These are phyloP conservation scores for Plectrocnemia conspersa DNA, from an alignment of 1,140 invertebrate species.

Conservation along the genomic window DNA sequence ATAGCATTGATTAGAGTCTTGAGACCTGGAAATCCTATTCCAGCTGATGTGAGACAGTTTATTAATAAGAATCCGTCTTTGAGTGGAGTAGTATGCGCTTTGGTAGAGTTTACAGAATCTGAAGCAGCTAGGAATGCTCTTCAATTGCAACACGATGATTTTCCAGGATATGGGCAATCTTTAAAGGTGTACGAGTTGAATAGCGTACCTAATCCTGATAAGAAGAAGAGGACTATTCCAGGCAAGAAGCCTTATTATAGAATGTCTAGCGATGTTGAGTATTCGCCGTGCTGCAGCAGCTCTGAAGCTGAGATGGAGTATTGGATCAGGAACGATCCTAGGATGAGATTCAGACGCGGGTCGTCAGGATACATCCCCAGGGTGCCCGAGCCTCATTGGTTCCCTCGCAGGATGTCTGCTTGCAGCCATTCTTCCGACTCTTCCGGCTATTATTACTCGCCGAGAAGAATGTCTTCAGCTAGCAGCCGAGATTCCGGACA, in stretches of 20 bases:
- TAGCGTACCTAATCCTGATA: slow-evolving; percentile 54
- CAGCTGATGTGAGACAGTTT: slow-evolving; percentile 82
- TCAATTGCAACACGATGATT: slow-evolving; percentile 52
- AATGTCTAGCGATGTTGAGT: slow-evolving; percentile 46
- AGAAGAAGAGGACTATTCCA: slow-evolving; percentile 50
- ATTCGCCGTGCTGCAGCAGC: slow-evolving; percentile 62
- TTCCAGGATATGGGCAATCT: slow-evolving; percentile 43
- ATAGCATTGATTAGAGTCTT: slow-evolving; percentile 82
- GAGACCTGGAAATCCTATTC: slow-evolving; percentile 79
- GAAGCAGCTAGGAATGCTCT: slow-evolving; percentile 76
- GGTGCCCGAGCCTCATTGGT: slow-evolving; percentile 57
- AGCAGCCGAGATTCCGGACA: slow-evolving; percentile 54
- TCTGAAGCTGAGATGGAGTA: slow-evolving; percentile 62
- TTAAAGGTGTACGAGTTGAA: slow-evolving; percentile 56
- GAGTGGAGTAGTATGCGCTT: slow-evolving; percentile 74
- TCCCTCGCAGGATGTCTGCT: slow-evolving; percentile 56
- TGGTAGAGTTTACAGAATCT: slow-evolving; percentile 85
- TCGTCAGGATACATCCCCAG: slow-evolving; percentile 55
- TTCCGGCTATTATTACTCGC: slow-evolving; percentile 55
- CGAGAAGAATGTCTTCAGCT: slow-evolving; percentile 52
- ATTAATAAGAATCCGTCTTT: slow-evolving; percentile 87
- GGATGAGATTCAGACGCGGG: slow-evolving; percentile 48
- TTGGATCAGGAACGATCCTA: slow-evolving; percentile 48
- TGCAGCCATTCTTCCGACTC: slow-evolving; percentile 53
- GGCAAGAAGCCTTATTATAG: slow-evolving; percentile 44